Conservation (phyloP, 2,888 invertebrate genomes). For the Acleris sparsana region DNA sequence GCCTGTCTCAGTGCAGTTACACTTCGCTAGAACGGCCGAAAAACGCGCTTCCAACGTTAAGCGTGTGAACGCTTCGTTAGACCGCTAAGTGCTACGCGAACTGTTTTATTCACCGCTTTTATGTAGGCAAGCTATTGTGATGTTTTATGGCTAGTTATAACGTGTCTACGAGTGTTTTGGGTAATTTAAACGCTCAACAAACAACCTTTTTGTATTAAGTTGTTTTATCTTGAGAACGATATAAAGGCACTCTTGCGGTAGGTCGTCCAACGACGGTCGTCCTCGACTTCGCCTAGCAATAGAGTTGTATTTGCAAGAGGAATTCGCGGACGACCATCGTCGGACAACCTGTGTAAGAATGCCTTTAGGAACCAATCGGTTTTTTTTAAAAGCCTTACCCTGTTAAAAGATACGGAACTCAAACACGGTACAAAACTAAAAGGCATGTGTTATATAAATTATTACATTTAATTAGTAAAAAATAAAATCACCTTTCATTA, state of each 20-base stretch:
- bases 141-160: constrained; percentile 13
- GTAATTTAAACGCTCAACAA: constrained; percentile 2
- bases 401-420: no score
- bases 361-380: no score
- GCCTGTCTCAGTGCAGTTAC: constrained; percentile 43
- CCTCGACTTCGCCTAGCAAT: no score
- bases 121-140: constrained; percentile 10
- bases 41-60: constrained; percentile 39
- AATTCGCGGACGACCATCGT: no score
- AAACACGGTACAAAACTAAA: neutral
- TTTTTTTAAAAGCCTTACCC: no score
- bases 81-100: constrained; percentile 8
- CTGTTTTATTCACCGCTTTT: constrained; percentile 20
- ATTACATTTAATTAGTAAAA: neutral
- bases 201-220: neutral
- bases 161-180: constrained; percentile 1
- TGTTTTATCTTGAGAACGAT: neutral
- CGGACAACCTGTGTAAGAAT: no score
- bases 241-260: no score
- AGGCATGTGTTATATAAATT: neutral
- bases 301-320: no score
- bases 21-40: constrained; percentile 35
- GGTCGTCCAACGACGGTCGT: no score
- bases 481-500: neutral
- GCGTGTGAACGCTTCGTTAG: constrained; percentile 26